phyloP scores from a whole-genome alignment of 2,113 vertebrate species.

The Accipiter cooperii region DNA sequence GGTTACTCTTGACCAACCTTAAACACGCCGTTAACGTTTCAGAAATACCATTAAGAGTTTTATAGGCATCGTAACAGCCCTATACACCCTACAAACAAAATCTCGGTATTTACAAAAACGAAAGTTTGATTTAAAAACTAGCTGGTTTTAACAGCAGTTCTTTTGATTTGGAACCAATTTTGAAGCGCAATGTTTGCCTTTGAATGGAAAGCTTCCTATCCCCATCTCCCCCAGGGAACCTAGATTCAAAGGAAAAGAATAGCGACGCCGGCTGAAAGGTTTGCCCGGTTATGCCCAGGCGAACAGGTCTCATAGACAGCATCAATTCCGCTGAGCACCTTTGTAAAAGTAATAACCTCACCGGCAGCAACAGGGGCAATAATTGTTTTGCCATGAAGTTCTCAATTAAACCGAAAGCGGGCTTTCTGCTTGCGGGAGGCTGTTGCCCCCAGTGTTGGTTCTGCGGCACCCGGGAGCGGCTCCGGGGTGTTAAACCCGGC shows the following conservation, averaged over 20 bases:
- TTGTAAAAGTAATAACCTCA: not conserved
- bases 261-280: not conserved
- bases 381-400: fast-evolving
- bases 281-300: too few species aligned
- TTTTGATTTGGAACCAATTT: not conserved
- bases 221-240: fast-evolving
- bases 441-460: fast-evolving
- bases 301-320: fast-evolving
- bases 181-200: not conserved
- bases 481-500: not conserved
- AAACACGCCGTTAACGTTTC: fast-evolving
- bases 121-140: not conserved
- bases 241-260: not conserved
- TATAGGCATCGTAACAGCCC: not conserved
- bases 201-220: not conserved
- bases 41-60: not conserved
- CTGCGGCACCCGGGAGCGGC: not conserved
- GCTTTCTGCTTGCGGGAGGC: too few species aligned
- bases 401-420: not conserved
- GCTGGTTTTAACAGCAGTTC: not conserved
- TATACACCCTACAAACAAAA: not conserved
- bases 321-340: fast-evolving
- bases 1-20: not conserved
- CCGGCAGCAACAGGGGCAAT: too few species aligned
- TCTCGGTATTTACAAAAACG: not conserved